phyloP scores from a whole-genome alignment of 2,113 vertebrate species.

The Maccullochella peelii region DNA sequence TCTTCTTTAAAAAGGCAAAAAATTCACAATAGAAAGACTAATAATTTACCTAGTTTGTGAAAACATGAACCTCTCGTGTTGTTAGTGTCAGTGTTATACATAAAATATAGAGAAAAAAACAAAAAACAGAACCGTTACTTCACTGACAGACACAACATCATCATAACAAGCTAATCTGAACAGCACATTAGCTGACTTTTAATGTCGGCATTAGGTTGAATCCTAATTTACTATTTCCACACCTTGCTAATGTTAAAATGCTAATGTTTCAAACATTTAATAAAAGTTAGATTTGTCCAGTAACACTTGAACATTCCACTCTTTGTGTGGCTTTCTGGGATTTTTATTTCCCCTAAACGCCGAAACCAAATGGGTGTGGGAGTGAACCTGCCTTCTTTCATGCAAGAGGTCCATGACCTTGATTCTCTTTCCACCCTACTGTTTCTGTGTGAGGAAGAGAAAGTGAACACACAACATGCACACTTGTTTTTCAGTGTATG shows the following conservation, averaged over 20 bases:
- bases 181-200: not conserved
- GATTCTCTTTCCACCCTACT: conserved; percentile 39
- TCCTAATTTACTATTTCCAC: not conserved
- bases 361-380: conserved; percentile 24
- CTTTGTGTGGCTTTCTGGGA: not conserved
- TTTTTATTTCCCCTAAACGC: not conserved
- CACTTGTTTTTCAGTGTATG: conserved; percentile 39
- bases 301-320: not conserved
- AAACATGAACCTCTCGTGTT: not conserved
- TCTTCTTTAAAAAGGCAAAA: no score
- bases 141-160: not conserved
- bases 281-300: not conserved
- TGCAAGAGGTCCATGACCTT: conserved; percentile 45
- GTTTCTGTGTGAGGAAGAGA: conserved; percentile 36
- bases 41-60: not conserved
- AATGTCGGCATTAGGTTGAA: not conserved
- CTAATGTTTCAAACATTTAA: not conserved
- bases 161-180: not conserved
- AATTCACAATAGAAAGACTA: no score
- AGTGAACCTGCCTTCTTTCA: conserved; percentile 24
- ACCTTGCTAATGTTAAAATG: not conserved
- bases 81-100: not conserved
- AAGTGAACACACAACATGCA: conserved; percentile 13
- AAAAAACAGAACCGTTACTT: not conserved
- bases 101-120: not conserved